Conservation (phyloP, 2,113 vertebrate species). For the Rhinoptilus africanus region DNA sequence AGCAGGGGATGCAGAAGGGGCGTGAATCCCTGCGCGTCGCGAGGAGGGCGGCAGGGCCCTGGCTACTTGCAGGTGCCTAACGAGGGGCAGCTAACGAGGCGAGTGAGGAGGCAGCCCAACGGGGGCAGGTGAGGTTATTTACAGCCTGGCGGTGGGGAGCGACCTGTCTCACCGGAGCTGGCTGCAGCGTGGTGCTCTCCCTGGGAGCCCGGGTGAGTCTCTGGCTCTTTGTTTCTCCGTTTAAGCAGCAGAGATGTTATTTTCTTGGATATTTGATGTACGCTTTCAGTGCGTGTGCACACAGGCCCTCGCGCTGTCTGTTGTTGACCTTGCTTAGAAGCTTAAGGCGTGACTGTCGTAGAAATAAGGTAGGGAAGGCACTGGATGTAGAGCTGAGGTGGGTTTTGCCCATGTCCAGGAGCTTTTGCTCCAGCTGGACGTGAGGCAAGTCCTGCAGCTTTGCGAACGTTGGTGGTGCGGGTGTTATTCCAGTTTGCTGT, state of each 20-base stretch:
- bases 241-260: rapidly evolving
- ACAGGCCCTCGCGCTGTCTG: rapidly evolving
- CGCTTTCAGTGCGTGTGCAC: rapidly evolving
- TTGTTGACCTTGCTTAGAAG: not conserved
- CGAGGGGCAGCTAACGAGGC: rapidly evolving
- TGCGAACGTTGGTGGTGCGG: rapidly evolving
- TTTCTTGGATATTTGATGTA: rapidly evolving
- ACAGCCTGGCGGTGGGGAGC: rapidly evolving
- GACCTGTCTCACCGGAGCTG: rapidly evolving
- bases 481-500: not conserved
- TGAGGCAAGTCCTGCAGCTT: rapidly evolving
- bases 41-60: not conserved
- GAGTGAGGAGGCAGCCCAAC: not conserved
- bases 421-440: rapidly evolving
- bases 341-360: not conserved
- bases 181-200: rapidly evolving
- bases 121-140: not conserved
- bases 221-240: not conserved
- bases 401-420: rapidly evolving
- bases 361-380: not conserved
- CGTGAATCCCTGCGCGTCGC: rapidly evolving
- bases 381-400: not conserved
- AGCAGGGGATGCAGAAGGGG: too few species aligned
- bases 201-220: not conserved
- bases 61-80: not conserved